phyloP scores from a whole-genome alignment of 2,888 invertebrate genomes.

The Cybosia mesomella region DNA sequence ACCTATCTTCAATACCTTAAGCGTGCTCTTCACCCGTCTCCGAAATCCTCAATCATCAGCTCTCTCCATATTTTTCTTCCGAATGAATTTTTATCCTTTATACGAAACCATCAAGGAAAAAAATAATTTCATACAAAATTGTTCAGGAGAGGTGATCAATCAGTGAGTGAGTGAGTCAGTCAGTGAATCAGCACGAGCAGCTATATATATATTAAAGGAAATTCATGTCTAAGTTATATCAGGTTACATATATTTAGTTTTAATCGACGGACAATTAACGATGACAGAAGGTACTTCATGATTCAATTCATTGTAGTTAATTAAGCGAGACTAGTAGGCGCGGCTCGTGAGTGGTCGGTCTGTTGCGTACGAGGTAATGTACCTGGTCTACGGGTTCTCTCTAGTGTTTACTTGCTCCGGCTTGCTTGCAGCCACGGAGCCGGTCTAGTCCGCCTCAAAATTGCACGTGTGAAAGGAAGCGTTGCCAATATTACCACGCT shows the following conservation, averaged over 20 bases:
- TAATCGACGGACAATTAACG: slow-evolving; percentile 33
- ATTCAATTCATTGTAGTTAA: slow-evolving; percentile 49
- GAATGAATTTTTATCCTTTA: too few species aligned
- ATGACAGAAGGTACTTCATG: slow-evolving; percentile 33
- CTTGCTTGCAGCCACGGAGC: slow-evolving; percentile 51
- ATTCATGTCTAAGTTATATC: not conserved
- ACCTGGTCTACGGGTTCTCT: slow-evolving; percentile 30
- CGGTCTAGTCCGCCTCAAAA: slow-evolving; percentile 57
- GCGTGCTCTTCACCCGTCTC: too few species aligned
- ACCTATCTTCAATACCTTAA: too few species aligned
- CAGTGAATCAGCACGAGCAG: too few species aligned
- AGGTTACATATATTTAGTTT: slow-evolving; percentile 4
- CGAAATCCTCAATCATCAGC: too few species aligned
- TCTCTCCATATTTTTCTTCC: too few species aligned
- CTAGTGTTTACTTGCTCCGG: slow-evolving; percentile 38
- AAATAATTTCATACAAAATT: too few species aligned
- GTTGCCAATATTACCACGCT: slow-evolving; percentile 68
- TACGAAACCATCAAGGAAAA: too few species aligned
- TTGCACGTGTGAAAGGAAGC: slow-evolving; percentile 70
- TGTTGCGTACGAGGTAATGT: slow-evolving; percentile 28
- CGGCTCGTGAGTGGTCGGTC: slow-evolving; percentile 33
- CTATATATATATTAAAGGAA: too few species aligned
- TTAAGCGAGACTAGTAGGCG: slow-evolving; percentile 50
- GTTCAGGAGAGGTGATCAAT: too few species aligned
- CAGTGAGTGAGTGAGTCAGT: too few species aligned